Base-by-base conservation (phyloP, 2,888 invertebrate species). In the Campoletis raptor region DNA sequence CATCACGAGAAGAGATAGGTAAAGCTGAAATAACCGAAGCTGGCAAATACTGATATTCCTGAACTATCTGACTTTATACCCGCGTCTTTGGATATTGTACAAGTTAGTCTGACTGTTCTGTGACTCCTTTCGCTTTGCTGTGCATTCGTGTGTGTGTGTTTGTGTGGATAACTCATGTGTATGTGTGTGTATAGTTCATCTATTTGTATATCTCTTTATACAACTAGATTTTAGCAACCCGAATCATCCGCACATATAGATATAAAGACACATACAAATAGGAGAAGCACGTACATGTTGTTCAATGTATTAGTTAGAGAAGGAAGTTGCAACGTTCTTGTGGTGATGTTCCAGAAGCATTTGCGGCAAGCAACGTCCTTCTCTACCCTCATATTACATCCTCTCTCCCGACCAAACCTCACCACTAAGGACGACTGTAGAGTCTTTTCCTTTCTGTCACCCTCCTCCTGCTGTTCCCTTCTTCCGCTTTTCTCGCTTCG, bases 21-120 rank as follows among this genome's bases (percentile, higher is more conserved):
- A 67, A 70, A 73, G 72, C 72, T 15, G 61, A 70, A 57, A 66
- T 57, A 81, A 73, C 57, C 70, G 64, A 9, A 40, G 57, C 84
- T 66, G 45, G 84, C 85, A 85, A 87, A 87, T 85, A 87, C 76
- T 80, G 54, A 45, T 76, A 70, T 82, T 76, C 79, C 52, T 54
- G 42, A 78, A 67, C 74, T 69, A 69, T 69, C 57, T 54, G 36
- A 37, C 73, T 57, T 52, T 21, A 69, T 24, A 42, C 57, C 15
- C 42, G 78, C 45, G 84, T 82, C 87, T 85, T 82, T 79, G 79
- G 87, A 87, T 87, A 87, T 87, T 87, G 84, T 82, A 82, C 82
- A 87, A 87, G 84, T 87, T 87, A 77, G 66, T 69, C 61, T 48
- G 12, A 30, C 37, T 42, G 12, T 64, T 80, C 21, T 12, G 40